These are phyloP conservation scores for Drosophila neotestacea DNA, from an alignment of 2,888 invertebrate genomes.

Conservation along the genomic window DNA sequence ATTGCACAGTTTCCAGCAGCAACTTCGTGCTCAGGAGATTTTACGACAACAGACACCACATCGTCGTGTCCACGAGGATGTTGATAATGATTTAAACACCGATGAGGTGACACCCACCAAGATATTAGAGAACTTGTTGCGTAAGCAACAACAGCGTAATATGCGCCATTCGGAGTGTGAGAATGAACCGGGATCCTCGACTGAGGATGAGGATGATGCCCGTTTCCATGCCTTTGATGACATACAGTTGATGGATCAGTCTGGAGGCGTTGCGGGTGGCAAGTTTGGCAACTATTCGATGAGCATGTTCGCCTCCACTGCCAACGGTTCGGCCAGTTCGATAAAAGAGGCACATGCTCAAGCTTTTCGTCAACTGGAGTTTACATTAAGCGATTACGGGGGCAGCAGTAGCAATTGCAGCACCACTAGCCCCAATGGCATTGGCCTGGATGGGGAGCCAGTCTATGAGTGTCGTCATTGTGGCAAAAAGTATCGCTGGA, in stretches of 20 bases:
- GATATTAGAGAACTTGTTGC: conserved; percentile 77
- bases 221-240: conserved; percentile 84
- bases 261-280: conserved; percentile 28
- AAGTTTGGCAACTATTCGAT: conserved; percentile 58
- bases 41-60: conserved; percentile 67
- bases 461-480: conserved; percentile 92
- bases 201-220: conserved; percentile 83
- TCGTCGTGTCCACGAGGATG: conserved; percentile 44
- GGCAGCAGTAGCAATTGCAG: conserved; percentile 70
- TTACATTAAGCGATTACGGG: conserved; percentile 80
- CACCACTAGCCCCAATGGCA: conserved; percentile 88
- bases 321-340: conserved; percentile 47
- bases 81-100: conserved; percentile 1
- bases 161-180: conserved; percentile 72
- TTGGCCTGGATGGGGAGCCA: conserved; percentile 79
- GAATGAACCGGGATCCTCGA: conserved; percentile 71
- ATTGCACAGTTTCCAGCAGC: conserved; percentile 87
- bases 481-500: conserved; percentile 94
- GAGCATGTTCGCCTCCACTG: conserved; percentile 47
- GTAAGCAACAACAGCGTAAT: conserved; percentile 72
- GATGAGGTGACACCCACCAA: conserved; percentile 61
- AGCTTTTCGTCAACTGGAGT: conserved; percentile 82
- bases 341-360: conserved; percentile 80
- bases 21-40: conserved; percentile 84
- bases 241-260: conserved; percentile 84